Conservation (phyloP, 2,888 invertebrate genomes). For the Dolichomitus sp. region DNA sequence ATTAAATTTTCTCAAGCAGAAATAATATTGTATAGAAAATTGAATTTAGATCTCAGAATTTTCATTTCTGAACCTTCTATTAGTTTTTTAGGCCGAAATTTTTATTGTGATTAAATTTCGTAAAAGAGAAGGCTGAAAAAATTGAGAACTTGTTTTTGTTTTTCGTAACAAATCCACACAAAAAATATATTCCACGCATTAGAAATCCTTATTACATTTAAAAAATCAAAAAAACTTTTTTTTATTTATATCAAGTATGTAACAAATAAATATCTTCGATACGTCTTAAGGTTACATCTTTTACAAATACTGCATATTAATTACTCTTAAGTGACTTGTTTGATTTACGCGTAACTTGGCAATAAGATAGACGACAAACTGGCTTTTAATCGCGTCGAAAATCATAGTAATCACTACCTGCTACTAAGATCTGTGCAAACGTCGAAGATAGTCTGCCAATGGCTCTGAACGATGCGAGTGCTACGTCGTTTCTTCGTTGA, state of each 20-base stretch:
- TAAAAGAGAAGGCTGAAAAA: neutral
- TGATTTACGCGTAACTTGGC: neutral
- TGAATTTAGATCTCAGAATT: too few relatives aligned
- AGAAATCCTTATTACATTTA: too few relatives aligned
- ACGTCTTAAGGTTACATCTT: too few relatives aligned
- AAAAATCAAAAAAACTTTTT: too few relatives aligned
- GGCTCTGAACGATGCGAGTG: neutral
- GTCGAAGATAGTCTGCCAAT: neutral
- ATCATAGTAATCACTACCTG: neutral
- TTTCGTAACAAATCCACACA: too few relatives aligned
- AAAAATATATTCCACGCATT: too few relatives aligned
- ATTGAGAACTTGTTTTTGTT: neutral
- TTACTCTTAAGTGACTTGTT: neutral
- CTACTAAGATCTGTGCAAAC: conserved; percentile 19
- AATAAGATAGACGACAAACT: neutral
- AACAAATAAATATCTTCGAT: too few relatives aligned
- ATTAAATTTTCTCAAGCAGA: neutral
- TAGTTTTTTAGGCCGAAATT: neutral
- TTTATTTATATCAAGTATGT: too few relatives aligned
- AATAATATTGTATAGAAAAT: too few relatives aligned
- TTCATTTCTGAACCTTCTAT: neutral
- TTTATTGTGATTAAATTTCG: neutral
- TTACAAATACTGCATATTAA: neutral
- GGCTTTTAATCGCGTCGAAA: neutral
- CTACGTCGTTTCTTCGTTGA: neutral